Conservation (phyloP, 2,113 vertebrate genomes). For the Phylloscopus whistleri region DNA sequence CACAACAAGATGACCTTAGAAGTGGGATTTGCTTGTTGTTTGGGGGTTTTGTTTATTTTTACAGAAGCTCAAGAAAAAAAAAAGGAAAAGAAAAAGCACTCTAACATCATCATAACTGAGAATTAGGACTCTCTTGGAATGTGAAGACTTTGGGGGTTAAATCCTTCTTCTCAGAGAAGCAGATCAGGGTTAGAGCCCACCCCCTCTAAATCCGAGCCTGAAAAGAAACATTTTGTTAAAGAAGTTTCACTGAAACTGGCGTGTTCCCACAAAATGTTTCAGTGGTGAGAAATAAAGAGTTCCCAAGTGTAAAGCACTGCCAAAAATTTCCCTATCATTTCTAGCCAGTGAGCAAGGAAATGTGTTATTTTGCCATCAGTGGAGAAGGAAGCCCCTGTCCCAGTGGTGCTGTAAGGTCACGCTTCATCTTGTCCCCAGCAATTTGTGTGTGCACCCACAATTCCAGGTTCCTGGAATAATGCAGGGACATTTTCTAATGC, state of each 20-base stretch:
- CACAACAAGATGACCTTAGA: background rate
- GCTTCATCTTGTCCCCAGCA: background rate
- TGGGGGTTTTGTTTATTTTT: background rate
- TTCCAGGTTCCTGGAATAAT: background rate
- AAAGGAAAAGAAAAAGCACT: background rate
- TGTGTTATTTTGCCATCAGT: background rate
- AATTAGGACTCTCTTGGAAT: background rate
- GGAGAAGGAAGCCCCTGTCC: background rate
- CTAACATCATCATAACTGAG: background rate
- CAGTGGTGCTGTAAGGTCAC: background rate
- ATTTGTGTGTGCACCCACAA: background rate
- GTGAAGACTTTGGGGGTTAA: slow-evolving; percentile 10
- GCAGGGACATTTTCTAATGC: background rate
- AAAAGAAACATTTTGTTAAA: slow-evolving; percentile 35
- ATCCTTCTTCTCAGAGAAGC: background rate
- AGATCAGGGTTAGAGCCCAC: background rate
- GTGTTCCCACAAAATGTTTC: slow-evolving; percentile 50
- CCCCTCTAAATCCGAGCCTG: background rate
- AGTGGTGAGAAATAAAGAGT: slow-evolving; percentile 46
- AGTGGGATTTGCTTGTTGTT: background rate
- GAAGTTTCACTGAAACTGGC: slow-evolving; percentile 20
- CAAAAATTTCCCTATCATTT: background rate
- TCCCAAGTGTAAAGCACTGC: background rate
- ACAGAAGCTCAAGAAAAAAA: background rate
- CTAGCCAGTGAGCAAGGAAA: slow-evolving; percentile 1